Base-by-base conservation (phyloP, 2,888 invertebrate genomes). In the Epiblema foenella region DNA sequence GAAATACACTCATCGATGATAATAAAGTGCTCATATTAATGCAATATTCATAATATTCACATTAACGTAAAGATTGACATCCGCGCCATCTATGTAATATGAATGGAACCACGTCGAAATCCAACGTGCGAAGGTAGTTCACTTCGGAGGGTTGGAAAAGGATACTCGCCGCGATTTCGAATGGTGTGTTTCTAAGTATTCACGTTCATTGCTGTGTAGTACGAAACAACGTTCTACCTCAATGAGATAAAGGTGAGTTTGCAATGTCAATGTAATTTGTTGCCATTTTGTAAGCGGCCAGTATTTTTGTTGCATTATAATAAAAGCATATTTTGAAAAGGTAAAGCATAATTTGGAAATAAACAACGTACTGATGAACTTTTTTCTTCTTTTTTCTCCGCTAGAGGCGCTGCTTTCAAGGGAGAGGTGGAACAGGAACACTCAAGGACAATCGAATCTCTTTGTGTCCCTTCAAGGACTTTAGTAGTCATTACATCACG, bases 61-160 rank as follows among this genome's bases (percentile, higher is more conserved):
- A 9, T 10, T 37, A 24, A 24, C n/a, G 10, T 17, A 3, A 46
- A 49, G 17, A 56, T 67, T 75, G 29, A 33, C 63, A 70, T 76
- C 72, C 79, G 75, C 82, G 83, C 86, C 86, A 85, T 84, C 86
- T 86, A 74, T 57, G 20, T 20, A 58, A 65, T 60, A 57, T 57
- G 24, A n/a, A 17, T 37, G 37, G 74, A 76, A 78, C 75, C 63
- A 72, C 71, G 63, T 42, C 24, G 66, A 71, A 59, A 60, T 54
- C 60, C 11, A 49, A 29, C 57, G 3, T 51, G 29, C 71, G 56
- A 62, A 56, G 49, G 67, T 57, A 71, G 71, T 62, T 69, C 57
- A 57, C 72, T 72, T 52, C 74, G 77, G 77, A 72, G 67, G 69
- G 59, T 77, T 73, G 73, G 37, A 57, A 56, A 66, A 17, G 56